These are phyloP conservation scores for Protophormia terraenovae DNA, from an alignment of 2,888 invertebrate species.

Conservation along the genomic window DNA sequence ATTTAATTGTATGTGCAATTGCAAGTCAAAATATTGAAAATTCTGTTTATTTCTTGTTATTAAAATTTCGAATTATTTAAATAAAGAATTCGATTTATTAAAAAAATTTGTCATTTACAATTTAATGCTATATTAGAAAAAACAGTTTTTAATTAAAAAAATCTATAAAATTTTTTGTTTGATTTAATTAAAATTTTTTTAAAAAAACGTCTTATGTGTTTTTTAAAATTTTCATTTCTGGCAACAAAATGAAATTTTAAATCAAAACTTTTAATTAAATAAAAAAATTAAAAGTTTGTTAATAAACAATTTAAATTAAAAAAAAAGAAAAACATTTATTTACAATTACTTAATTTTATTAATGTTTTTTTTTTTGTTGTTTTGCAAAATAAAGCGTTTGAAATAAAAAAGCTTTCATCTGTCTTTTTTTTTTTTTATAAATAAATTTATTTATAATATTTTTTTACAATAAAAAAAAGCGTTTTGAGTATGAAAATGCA, in stretches of 20 bases:
- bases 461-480: background rate
- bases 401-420: constrained; percentile 19
- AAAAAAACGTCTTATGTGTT: background rate
- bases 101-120: no score
- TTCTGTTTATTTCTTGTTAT: no score
- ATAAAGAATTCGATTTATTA: no score
- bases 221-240: background rate
- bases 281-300: no score
- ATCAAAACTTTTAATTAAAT: background rate
- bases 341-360: constrained; percentile 30
- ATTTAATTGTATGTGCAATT: no score
- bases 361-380: background rate
- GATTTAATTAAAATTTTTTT: no score
- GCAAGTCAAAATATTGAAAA: no score
- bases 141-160: no score
- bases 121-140: no score
- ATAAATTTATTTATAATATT: constrained; percentile 29
- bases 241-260: background rate
- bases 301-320: background rate
- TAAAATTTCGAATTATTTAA: no score
- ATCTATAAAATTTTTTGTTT: no score
- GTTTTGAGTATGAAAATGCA: constrained; percentile 13
- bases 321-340: constrained; percentile 2
- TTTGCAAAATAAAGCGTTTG: background rate
- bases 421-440: background rate